A percentile compares a stretch with the other conserved stretches of the same genome.
These are phyloP conservation scores for Archocentrus centrarchus DNA, from an alignment of 2,113 vertebrate genomes.

Conservation along the genomic window DNA sequence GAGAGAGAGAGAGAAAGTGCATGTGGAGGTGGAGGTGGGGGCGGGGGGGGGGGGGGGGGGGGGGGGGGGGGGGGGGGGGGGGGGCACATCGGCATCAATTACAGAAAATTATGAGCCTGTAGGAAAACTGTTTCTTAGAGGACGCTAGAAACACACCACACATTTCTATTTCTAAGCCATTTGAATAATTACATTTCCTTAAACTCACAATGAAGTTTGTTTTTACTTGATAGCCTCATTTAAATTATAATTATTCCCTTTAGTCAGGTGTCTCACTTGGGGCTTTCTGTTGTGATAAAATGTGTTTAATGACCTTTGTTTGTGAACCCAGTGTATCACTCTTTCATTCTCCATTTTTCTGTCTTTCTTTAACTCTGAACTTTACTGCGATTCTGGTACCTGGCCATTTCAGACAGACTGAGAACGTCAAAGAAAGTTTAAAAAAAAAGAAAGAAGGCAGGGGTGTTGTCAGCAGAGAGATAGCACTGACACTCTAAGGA, in stretches of 20 bases:
- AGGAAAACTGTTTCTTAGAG: conserved; percentile 26
- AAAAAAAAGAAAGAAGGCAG: neutral
- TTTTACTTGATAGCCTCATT: conserved; percentile 68
- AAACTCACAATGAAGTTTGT: conserved; percentile 51
- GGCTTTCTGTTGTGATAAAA: conserved; percentile 39
- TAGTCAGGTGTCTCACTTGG: conserved; percentile 53
- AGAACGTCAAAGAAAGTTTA: conserved; percentile 21
- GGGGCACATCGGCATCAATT: conserved; percentile 34
- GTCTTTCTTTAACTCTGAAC: conserved; percentile 26
- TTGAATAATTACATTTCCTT: conserved; percentile 70
- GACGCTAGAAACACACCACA: conserved; percentile 14
- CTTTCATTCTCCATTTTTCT: conserved; percentile 30
- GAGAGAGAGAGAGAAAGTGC: too few species aligned
- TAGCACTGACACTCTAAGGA: conserved; percentile 42
- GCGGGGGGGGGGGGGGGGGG: too few species aligned
- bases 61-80: too few species aligned
- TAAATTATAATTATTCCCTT: conserved; percentile 66
- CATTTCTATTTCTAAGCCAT: conserved; percentile 69
- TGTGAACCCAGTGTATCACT: neutral
- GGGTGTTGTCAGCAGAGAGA: conserved; percentile 55
- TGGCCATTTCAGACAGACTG: conserved; percentile 17
- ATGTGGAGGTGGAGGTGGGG: neutral
- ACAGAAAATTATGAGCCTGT: conserved; percentile 58
- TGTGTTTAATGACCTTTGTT: conserved; percentile 45
- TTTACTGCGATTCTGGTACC: conserved; percentile 27